Evolutionary conservation across 1,140 invertebrate genomes (phyloP), one percentile per base, ranked within the genome.

Genomic region (Ganaspis sp.): DNA sequence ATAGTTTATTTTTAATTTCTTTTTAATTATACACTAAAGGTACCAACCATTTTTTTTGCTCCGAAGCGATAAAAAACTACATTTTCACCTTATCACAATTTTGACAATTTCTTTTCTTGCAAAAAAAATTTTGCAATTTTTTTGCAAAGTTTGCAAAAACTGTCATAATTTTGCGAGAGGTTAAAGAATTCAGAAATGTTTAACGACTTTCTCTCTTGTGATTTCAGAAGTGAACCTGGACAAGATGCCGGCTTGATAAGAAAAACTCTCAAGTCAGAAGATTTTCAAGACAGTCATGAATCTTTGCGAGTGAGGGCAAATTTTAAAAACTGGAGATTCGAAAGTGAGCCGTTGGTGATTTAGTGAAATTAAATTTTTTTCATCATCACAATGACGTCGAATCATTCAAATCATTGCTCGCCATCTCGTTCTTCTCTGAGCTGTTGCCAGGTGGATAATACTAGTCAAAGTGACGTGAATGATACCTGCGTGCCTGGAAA

Each of bases 401-500:
- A 75, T 71, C 81, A 72, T 38, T 75, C 75, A 73, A 80, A 80
- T 34, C 84, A 89, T 38, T 86, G 82, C 45, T 84, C 85, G 54
- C 87, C 87, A 21, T 85, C 87, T 9, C 81, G 87, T 9, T 85
- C 87, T 11, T 86, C 87, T 23, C 58, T 90, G 42, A 88, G 85
- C 69, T 87, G 87, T 73, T 88, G 87, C 69, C 87, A 90, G 75
- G 84, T 80, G 38, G 84, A 84, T 34, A 86, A 81, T 70, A 79
- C 74, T 9, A 87, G 85, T 75, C 84, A 87, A 34, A 84, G 84
- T 75, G 86, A 90, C 34, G 82, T 90, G 15, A 80, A 83, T 73
- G 81, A 81, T 0, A 75, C 85, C 0, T 71, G 83, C 11, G 81
- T 87, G 26, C 81, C 82, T 2, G 78, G 70, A 4, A 89, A 90